These are phyloP conservation scores for Todiramphus chloris DNA, from an alignment of 2,113 vertebrate species.

Conservation along the genomic window DNA sequence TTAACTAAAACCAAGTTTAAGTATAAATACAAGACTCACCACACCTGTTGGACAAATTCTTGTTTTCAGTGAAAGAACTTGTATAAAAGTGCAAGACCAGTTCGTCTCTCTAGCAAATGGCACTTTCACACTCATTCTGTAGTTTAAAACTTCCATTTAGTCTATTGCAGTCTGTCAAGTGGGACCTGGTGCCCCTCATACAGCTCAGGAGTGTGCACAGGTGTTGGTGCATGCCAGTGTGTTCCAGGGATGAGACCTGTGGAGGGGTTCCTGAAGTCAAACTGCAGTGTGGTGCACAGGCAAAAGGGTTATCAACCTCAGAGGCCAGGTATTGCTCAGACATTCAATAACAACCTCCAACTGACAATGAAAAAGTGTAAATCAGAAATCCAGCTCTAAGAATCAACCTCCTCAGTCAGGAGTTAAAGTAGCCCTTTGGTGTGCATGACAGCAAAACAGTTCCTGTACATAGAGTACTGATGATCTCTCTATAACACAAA, in stretches of 20 bases:
- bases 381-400: background rate
- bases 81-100: background rate
- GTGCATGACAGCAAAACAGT: background rate
- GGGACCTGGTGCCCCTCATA: background rate
- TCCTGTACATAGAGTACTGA: background rate
- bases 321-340: background rate
- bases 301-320: background rate
- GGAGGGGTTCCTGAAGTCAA: background rate
- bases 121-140: background rate
- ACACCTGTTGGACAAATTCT: background rate
- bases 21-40: background rate
- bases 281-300: accelerated
- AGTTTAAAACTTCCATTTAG: background rate
- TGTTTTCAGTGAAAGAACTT: background rate
- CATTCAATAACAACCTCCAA: background rate
- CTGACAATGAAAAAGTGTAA: background rate
- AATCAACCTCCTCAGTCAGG: background rate
- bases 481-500: background rate
- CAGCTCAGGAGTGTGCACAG: background rate
- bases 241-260: accelerated
- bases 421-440: background rate
- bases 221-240: accelerated
- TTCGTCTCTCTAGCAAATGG: background rate
- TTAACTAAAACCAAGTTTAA: background rate
- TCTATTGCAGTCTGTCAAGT: background rate